Percentiles rank a stretch among this genome's conserved stretches.
phyloP scores from a whole-genome alignment of 2,888 invertebrate genomes.

The Watsonalla binaria region DNA sequence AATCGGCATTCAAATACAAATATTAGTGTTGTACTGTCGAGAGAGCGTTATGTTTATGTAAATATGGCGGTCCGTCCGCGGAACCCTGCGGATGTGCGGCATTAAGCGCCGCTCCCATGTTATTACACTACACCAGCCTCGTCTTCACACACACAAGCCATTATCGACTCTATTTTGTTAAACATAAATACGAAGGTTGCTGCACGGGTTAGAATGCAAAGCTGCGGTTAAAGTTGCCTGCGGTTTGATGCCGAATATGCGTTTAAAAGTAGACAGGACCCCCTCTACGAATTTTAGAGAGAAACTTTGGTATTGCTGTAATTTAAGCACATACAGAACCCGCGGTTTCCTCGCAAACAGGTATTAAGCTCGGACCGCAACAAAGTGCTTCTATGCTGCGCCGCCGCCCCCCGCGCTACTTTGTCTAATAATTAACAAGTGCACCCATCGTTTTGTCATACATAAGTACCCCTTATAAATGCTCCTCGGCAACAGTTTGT shows the following conservation, averaged over 20 bases:
- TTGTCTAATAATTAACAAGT: no score
- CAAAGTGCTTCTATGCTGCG: neutral
- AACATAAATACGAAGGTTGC: neutral
- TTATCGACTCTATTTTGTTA: constrained; percentile 3
- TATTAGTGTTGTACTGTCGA: neutral
- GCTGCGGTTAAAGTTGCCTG: constrained; percentile 28
- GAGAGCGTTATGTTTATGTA: constrained; percentile 9
- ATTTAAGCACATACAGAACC: constrained; percentile 11
- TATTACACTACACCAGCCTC: constrained; percentile 21
- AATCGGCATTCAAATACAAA: neutral
- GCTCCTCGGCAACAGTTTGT: no score
- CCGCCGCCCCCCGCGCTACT: no score
- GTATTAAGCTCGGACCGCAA: neutral
- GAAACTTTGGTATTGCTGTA: constrained; percentile 11
- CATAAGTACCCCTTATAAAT: no score
- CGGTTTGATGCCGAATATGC: constrained; percentile 31
- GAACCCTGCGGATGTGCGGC: constrained; percentile 42
- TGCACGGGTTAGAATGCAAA: neutral
- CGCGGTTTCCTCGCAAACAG: constrained; percentile 1
- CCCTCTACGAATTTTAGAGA: constrained; percentile 23
- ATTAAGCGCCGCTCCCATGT: constrained; percentile 42
- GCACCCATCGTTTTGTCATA: no score
- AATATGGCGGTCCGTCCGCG: constrained; percentile 11
- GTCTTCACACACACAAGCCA: neutral
- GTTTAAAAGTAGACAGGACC: constrained; percentile 25